These are phyloP conservation scores for Motacilla alba DNA, from an alignment of 2,113 vertebrate species.

Conservation along the genomic window DNA sequence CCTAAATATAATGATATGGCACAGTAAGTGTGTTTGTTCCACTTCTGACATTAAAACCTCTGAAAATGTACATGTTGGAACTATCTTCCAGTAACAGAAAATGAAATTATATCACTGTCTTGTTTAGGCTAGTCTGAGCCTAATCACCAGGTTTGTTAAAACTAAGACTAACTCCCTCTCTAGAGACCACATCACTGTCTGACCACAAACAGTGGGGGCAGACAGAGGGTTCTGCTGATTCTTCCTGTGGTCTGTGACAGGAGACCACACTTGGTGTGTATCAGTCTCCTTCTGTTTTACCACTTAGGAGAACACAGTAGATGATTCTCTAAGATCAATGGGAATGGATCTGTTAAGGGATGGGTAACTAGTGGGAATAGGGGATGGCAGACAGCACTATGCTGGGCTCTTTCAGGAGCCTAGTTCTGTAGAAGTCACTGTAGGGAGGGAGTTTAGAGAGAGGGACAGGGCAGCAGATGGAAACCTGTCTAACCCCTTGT, in stretches of 20 bases:
- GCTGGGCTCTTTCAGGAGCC: not conserved
- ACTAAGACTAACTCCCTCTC: not conserved
- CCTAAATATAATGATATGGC: not conserved
- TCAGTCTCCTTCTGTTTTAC: not conserved
- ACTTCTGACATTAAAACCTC: not conserved
- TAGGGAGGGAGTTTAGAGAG: accelerated
- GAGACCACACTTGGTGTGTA: not conserved
- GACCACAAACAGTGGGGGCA: not conserved
- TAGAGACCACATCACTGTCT: not conserved
- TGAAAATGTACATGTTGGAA: not conserved
- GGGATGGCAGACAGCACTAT: accelerated
- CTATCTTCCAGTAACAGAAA: not conserved
- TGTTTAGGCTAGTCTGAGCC: not conserved
- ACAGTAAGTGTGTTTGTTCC: not conserved
- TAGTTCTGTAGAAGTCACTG: not conserved
- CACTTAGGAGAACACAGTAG: accelerated
- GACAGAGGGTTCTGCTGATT: not conserved
- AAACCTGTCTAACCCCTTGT: not conserved
- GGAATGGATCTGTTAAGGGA: accelerated
- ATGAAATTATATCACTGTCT: not conserved
- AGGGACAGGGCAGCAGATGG: not conserved
- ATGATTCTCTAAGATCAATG: accelerated
- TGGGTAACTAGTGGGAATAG: not conserved
- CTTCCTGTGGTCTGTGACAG: not conserved
- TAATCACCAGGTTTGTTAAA: not conserved